These are phyloP conservation scores for Phaethon lepturus DNA, from an alignment of 2,113 vertebrate genomes.

Conservation along the genomic window DNA sequence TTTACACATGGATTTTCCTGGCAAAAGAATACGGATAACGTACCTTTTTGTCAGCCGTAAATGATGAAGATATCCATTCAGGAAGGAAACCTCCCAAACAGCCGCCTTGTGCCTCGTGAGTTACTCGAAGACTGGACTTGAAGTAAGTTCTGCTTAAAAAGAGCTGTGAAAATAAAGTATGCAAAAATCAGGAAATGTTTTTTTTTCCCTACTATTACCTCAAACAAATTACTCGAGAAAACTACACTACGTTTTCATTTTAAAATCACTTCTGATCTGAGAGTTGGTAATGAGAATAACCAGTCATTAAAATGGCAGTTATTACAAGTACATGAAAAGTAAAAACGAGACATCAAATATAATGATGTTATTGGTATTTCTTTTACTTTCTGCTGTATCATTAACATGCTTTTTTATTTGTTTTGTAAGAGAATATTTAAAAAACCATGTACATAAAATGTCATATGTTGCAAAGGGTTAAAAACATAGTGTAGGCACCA, in stretches of 20 bases:
- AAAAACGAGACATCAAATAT: not conserved
- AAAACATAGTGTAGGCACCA: not conserved
- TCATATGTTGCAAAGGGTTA: not conserved
- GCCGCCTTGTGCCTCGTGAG: not conserved
- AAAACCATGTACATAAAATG: not conserved
- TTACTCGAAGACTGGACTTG: not conserved
- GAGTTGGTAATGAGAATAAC: slow-evolving; percentile 14
- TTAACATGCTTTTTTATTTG: not conserved
- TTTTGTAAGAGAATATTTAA: slow-evolving; percentile 12
- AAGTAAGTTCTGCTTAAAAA: not conserved
- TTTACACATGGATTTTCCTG: not conserved
- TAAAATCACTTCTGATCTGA: slow-evolving; percentile 4
- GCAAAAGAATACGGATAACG: not conserved
- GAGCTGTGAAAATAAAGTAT: not conserved
- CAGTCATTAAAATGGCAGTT: slow-evolving; percentile 23
- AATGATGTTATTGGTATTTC: slow-evolving; percentile 10
- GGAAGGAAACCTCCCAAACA: not conserved
- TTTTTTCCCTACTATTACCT: not conserved
- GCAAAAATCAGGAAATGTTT: not conserved
- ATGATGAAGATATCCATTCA: not conserved
- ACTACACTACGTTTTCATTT: not conserved
- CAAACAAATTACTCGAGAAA: slow-evolving; percentile 6
- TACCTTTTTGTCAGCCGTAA: not conserved
- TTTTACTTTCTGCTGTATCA: not conserved
- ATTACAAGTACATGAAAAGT: not conserved